A percentile compares a stretch with the other conserved stretches of the same genome.
These are phyloP conservation scores for Napeogenes inachia DNA, from an alignment of 2,888 invertebrate genomes.

Conservation along the genomic window DNA sequence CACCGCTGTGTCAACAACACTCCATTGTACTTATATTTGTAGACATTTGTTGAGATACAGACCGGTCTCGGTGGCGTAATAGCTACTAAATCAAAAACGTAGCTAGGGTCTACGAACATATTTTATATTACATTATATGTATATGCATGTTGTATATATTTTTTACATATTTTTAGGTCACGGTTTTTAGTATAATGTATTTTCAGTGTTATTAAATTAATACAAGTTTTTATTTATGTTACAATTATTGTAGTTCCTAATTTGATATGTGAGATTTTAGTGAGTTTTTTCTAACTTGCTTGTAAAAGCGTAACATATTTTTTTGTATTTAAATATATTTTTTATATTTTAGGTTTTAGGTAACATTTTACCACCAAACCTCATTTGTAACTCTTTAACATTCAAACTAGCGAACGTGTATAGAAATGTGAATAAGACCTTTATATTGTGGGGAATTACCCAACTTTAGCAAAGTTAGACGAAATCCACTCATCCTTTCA, in stretches of 20 bases:
- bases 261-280: too few relatives aligned
- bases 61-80: constrained; percentile 39
- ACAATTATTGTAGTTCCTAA: too few relatives aligned
- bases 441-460: constrained; percentile 25
- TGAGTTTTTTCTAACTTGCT: too few relatives aligned
- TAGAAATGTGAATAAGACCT: constrained; percentile 19
- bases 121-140: neutral
- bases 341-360: neutral
- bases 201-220: too few relatives aligned
- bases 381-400: constrained; percentile 14
- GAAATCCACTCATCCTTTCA: constrained; percentile 34
- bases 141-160: neutral
- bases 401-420: constrained; percentile 10
- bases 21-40: constrained; percentile 49
- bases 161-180: too few relatives aligned
- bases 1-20: constrained; percentile 66
- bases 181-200: too few relatives aligned
- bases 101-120: too few relatives aligned
- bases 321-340: neutral
- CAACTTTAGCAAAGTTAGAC: constrained; percentile 28
- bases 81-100: constrained; percentile 34
- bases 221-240: too few relatives aligned
- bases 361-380: neutral
- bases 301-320: too few relatives aligned
- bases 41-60: constrained; percentile 43